A percentile compares a stretch with the other conserved stretches of the same genome.
These are phyloP conservation scores for Archips crataeganus DNA, from an alignment of 2,888 invertebrate genomes.

Conservation along the genomic window DNA sequence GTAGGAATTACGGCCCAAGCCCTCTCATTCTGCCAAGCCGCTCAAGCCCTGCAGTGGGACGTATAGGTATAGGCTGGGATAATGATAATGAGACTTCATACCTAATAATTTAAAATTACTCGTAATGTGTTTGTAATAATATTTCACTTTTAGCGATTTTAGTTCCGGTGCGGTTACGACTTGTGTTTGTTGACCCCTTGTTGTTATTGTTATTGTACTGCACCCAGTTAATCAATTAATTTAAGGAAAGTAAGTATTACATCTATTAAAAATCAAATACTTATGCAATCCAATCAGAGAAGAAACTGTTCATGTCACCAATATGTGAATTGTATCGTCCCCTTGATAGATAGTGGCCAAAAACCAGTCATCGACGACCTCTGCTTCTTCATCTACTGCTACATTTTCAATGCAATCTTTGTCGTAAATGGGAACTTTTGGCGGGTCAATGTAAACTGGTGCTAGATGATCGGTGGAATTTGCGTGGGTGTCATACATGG, in stretches of 20 bases:
- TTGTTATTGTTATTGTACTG: no score
- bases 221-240: not conserved
- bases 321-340: constrained; percentile 43
- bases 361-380: constrained; percentile 23
- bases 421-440: not conserved
- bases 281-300: constrained; percentile 39
- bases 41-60: no score
- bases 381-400: constrained; percentile 20
- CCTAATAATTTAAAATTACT: no score
- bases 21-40: no score
- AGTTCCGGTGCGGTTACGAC: no score
- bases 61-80: no score
- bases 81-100: no score
- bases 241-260: not conserved
- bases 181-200: no score
- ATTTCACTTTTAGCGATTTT: no score
- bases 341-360: constrained; percentile 30
- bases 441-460: constrained; percentile 46
- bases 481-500: constrained; percentile 67
- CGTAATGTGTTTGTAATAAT: no score
- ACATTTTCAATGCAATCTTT: constrained; percentile 1
- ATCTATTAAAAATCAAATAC: constrained; percentile 17
- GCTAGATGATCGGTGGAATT: constrained; percentile 56
- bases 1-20: no score
- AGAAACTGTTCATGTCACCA: constrained; percentile 38